These are phyloP conservation scores for Pogonocherus hispidulus DNA, from an alignment of 2,888 invertebrate genomes.

Conservation along the genomic window DNA sequence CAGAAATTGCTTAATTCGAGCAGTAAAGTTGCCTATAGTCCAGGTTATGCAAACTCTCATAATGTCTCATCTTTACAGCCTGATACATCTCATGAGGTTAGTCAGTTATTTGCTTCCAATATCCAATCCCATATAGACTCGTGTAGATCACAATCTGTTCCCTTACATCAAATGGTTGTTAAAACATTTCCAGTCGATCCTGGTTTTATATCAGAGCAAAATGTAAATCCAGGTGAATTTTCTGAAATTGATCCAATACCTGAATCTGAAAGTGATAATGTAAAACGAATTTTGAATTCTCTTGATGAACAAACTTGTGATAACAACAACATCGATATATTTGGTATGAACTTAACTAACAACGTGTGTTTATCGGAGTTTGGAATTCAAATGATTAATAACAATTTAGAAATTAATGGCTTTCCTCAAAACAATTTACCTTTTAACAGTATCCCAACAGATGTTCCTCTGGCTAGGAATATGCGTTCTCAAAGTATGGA, in stretches of 20 bases:
- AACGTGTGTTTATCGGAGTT: slow-evolving; percentile 54
- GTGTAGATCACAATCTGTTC: slow-evolving; percentile 84
- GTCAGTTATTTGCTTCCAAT: slow-evolving; percentile 75
- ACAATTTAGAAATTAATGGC: slow-evolving; percentile 42
- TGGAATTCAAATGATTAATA: slow-evolving; percentile 51
- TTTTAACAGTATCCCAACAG: slow-evolving; percentile 24
- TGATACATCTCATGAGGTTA: slow-evolving; percentile 72
- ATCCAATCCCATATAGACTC: slow-evolving; percentile 62
- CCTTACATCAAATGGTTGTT: slow-evolving; percentile 63
- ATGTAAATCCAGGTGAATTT: slow-evolving; percentile 70
- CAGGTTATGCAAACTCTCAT: slow-evolving; percentile 64
- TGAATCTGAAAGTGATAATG: slow-evolving; percentile 75
- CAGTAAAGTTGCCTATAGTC: slow-evolving; percentile 69
- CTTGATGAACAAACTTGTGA: slow-evolving; percentile 70
- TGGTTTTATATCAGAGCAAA: slow-evolving; percentile 30
- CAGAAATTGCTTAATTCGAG: slow-evolving; percentile 70
- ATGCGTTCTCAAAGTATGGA: slow-evolving; percentile 60
- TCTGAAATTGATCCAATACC: slow-evolving; percentile 78
- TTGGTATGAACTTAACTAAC: slow-evolving; percentile 54
- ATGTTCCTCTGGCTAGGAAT: slow-evolving; percentile 6
- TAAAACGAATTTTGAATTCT: slow-evolving; percentile 77
- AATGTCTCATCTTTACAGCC: slow-evolving; percentile 32
- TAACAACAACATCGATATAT: slow-evolving; percentile 55
- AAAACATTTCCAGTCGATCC: slow-evolving; percentile 29
- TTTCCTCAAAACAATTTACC: slow-evolving; percentile 19